Base-by-base conservation (phyloP, 1,140 invertebrate genomes). In the Scaptomyza montana region DNA sequence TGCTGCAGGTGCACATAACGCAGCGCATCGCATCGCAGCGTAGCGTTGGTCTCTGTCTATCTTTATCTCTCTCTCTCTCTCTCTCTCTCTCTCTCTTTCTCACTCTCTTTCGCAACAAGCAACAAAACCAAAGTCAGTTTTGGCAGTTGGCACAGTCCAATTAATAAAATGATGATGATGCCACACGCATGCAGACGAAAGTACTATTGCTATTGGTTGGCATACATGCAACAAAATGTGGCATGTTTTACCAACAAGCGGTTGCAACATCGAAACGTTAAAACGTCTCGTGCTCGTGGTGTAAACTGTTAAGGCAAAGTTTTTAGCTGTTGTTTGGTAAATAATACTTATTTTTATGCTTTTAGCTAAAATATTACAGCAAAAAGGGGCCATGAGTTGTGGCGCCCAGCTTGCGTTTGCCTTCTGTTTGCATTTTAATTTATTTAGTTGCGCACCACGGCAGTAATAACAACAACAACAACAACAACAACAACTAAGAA, bases 371-470 rank as follows among this genome's bases (percentile, higher is more conserved):
- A 71, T 75, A 70, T 66, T 62, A 36, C 33, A 45, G 57, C 69
- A 66, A 45, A 12, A 30, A 12, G 21, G 5, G 5, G 45, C 13
- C n/a, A 39, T 39, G 10, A n/a, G 33, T 25, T 54, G 25, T 33
- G 16, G 50, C 16, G 16, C 16, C 16, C 16, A 16, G 16, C 0
- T 16, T 16, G 16, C 16, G 41, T n/a, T 25, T 25, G 21, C 55
- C 41, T 28, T 81, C 64, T 73, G 82, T 77, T 78, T 61, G 78
- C 70, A 78, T 81, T 86, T 86, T 87, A 82, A 86, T 82, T 87
- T 87, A 86, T 87, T 87, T 87, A 76, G 82, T 81, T 78, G 70
- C 69, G 66, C 71, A 75, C 75, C 51, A 67, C 64, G 46, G 30
- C 55, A 65, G 36, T 30, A 50, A 56, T 33, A 61, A 60, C 43